Base-by-base conservation (phyloP, 2,888 invertebrate genomes). In the Tridacna gigas region DNA sequence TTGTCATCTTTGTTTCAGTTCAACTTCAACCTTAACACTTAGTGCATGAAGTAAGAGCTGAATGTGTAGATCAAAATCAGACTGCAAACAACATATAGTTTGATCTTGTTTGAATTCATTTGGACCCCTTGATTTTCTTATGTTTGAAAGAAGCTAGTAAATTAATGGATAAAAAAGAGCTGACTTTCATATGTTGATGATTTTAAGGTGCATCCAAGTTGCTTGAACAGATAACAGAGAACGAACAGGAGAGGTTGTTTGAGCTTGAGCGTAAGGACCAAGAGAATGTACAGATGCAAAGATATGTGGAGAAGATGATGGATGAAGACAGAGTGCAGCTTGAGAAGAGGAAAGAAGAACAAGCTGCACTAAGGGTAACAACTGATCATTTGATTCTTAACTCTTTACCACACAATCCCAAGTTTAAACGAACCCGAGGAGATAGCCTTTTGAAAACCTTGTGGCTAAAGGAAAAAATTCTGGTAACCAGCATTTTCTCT, bases 201-300 rank as follows among this genome's bases (percentile, higher is more conserved):
- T 4, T 37, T 37, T 9, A 77, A 87, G 87, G 95, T 26, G 94
- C 95, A n/a, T 92, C 92, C 66, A 93, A 94, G 87, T 90, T 95
- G 51, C 89, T 94, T 84, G 93, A 94, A 47, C 95, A 95, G 90
- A 95, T 95, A 69, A 91, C 90, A 75, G 93, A 94, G 77, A 94
- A 94, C 86, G 94, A 95, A 83, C 93, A 94, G 83, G 92, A 92
- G 78, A 73, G 91, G 20, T 85, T 95, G 77, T 92, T 94, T 89
- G 94, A 94, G 47, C 85, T 95, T 77, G 95, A 95, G 84, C 88
- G 91, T 22, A 95, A 95, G 84, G 95, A 95, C 83, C 94, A 94
- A 88, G 95, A 95, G 88, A 95, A 95, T 84, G 84, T 93, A 3
- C 90, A 93, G 82, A 94, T 94, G 94, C 93, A 94, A 90, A 93